Percentiles rank a stretch among this genome's conserved stretches.
Evolutionary conservation across 2,797 vertebrate genomes (phyloP).

Genomic region (Helicolenus hilgendorfi): DNA sequence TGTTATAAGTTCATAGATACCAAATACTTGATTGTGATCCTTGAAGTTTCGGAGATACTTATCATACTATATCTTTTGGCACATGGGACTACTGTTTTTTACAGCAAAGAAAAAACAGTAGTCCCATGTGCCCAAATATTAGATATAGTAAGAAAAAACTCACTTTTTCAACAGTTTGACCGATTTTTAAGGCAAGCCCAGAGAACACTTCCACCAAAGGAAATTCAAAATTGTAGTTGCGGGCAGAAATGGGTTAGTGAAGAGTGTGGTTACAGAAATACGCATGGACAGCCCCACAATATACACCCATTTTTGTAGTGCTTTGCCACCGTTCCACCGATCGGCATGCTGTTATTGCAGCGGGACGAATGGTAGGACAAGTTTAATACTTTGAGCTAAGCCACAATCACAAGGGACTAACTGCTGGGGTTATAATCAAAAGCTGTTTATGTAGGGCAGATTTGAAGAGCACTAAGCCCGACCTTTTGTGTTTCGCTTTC

Average conservation of each 20-base stretch:
- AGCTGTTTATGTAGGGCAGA: conserved; percentile 88
- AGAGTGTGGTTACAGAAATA: conserved; percentile 62
- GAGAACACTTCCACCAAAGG: neutral
- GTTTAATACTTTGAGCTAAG: conserved; percentile 88
- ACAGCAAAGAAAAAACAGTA: neutral
- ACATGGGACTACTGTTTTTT: neutral
- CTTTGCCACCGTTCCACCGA: conserved; percentile 67
- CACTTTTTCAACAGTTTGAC: neutral
- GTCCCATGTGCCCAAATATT: neutral
- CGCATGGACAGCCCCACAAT: conserved; percentile 64
- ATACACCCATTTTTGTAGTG: conserved; percentile 51
- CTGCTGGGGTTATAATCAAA: conserved; percentile 86
- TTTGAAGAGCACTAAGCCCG: conserved; percentile 85
- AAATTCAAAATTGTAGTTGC: neutral
- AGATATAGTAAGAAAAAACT: neutral
- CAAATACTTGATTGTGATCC: neutral
- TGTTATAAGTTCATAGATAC: neutral
- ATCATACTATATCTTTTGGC: neutral
- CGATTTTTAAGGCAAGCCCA: neutral
- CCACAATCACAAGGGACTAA: conserved; percentile 88
- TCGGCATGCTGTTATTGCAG: conserved; percentile 76
- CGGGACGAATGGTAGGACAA: conserved; percentile 77
- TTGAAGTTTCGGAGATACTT: neutral
- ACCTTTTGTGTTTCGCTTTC: conserved; percentile 88
- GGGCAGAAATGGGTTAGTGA: conserved; percentile 26